Evolutionary conservation across 2,888 invertebrate species (phyloP).

Genomic region (Chironomus tentans): DNA sequence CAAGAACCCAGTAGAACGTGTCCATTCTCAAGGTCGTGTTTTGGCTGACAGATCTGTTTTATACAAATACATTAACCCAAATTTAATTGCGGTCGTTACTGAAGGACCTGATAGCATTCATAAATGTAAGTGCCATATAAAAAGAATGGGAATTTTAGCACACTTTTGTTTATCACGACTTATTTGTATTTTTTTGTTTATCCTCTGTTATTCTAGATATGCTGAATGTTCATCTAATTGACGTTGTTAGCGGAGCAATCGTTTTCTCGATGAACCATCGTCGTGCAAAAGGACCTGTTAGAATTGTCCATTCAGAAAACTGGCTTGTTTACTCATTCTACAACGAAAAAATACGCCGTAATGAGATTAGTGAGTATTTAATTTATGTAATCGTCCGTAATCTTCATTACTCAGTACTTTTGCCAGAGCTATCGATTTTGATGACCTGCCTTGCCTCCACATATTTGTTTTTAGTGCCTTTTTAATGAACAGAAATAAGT

Average conservation of each 20-base stretch:
- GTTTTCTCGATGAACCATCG: slow-evolving; percentile 78
- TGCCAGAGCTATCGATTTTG: too few species aligned
- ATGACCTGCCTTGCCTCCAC: too few species aligned
- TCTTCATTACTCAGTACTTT: too few species aligned
- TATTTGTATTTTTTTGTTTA: background rate
- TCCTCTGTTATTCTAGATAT: slow-evolving; percentile 48
- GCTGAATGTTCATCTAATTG: slow-evolving; percentile 77
- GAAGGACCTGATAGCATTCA: slow-evolving; percentile 64
- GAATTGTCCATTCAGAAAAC: slow-evolving; percentile 92
- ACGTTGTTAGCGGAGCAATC: slow-evolving; percentile 82
- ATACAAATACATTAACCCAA: slow-evolving; percentile 98
- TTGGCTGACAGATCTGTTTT: slow-evolving; percentile 91
- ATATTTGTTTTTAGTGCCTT: too few species aligned
- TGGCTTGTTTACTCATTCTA: slow-evolving; percentile 91
- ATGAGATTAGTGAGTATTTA: slow-evolving; percentile 63
- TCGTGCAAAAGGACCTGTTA: slow-evolving; percentile 72
- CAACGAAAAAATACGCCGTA: slow-evolving; percentile 86
- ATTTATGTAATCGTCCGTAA: background rate
- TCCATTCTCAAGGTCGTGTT: slow-evolving; percentile 92
- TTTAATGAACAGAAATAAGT: too few species aligned
- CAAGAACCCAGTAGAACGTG: slow-evolving; percentile 61
- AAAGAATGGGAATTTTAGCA: background rate
- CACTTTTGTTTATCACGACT: slow-evolving; percentile 6
- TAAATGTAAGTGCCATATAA: slow-evolving; percentile 50
- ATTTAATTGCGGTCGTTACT: slow-evolving; percentile 79